Percentiles rank a stretch among this genome's conserved stretches.
Evolutionary conservation across 2,113 vertebrate species (phyloP).

Genomic region (Mustelus asterias): DNA sequence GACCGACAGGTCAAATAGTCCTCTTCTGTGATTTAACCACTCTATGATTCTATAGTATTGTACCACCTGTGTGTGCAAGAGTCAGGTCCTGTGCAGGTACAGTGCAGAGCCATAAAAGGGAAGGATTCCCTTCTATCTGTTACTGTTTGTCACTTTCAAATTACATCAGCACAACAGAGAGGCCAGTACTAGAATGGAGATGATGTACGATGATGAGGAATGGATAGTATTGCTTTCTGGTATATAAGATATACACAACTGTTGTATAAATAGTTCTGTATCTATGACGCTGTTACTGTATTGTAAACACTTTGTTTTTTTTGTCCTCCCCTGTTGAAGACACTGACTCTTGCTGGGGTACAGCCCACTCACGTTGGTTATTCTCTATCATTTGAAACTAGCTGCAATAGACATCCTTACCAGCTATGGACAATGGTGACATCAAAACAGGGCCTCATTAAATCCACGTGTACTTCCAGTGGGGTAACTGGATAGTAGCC

Average conservation of each 20-base stretch:
- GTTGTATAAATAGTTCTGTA: background rate
- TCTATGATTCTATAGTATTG: background rate
- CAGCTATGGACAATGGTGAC: background rate
- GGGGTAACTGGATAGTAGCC: background rate
- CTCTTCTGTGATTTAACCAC: background rate
- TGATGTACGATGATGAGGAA: background rate
- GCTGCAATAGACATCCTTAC: background rate
- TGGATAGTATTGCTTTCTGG: background rate
- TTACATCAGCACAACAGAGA: background rate
- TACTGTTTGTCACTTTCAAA: background rate
- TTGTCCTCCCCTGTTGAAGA: background rate
- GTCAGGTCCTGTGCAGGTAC: background rate
- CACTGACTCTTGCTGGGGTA: background rate
- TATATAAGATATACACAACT: background rate
- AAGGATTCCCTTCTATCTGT: background rate
- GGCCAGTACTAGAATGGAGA: background rate
- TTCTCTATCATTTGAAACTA: background rate
- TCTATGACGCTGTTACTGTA: background rate
- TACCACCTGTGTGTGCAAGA: background rate
- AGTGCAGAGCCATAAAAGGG: background rate
- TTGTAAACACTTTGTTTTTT: background rate
- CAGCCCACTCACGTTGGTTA: background rate
- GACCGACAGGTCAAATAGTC: background rate
- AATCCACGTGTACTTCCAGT: background rate
- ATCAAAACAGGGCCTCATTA: background rate